Conservation (phyloP, 2,888 invertebrate genomes). For the Ichneumoninae sp. region DNA sequence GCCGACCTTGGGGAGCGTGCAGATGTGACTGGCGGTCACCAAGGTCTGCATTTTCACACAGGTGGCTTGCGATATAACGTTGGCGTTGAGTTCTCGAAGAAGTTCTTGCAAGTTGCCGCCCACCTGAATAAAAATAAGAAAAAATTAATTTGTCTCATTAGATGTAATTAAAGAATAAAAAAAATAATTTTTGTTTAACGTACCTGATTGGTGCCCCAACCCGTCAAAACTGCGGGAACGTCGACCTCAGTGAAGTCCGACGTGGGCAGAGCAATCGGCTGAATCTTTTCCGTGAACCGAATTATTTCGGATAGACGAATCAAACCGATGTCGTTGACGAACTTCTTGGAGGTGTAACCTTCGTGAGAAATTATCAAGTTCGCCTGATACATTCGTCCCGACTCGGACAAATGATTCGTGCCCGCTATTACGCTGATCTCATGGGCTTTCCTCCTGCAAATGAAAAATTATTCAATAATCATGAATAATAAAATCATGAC, state of each 20-base stretch:
- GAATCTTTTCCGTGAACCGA: slow-evolving; percentile 80
- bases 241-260: slow-evolving; percentile 77
- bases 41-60: slow-evolving; percentile 32
- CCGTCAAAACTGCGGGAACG: slow-evolving; percentile 80
- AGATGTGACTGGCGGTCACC: slow-evolving; percentile 73
- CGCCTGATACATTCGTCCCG: slow-evolving; percentile 84
- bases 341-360: slow-evolving; percentile 80
- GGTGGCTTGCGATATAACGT: slow-evolving; percentile 26
- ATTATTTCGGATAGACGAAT: slow-evolving; percentile 82
- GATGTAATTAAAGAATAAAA: neutral
- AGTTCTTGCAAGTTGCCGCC: slow-evolving; percentile 9
- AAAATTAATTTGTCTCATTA: neutral
- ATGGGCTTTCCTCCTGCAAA: slow-evolving; percentile 43
- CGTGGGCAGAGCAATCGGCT: slow-evolving; percentile 82
- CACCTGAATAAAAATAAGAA: slow-evolving; percentile 8
- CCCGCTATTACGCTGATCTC: slow-evolving; percentile 84
- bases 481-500: too few relatives aligned
- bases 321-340: slow-evolving; percentile 85
- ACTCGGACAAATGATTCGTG: slow-evolving; percentile 83
- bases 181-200: slow-evolving; percentile 28
- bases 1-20: slow-evolving; percentile 76
- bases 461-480: neutral
- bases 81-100: slow-evolving; percentile 36
- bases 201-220: slow-evolving; percentile 84
- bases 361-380: slow-evolving; percentile 81